These are phyloP conservation scores for Eristalinus sepulchralis DNA, from an alignment of 2,888 invertebrate species.

Conservation along the genomic window DNA sequence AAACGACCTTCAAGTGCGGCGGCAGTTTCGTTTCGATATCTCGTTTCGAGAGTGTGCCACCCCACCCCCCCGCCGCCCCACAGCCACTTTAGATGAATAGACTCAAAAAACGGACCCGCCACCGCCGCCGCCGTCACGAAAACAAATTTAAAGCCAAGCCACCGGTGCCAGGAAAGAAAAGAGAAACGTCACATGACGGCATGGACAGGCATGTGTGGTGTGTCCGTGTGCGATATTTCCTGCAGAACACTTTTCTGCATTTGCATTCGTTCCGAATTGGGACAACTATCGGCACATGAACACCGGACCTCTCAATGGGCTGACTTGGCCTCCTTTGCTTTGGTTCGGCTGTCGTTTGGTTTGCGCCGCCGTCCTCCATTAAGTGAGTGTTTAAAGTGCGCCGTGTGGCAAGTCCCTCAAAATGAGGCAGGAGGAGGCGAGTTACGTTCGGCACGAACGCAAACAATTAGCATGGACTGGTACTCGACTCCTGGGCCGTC, in stretches of 20 bases:
- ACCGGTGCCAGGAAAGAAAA: background rate
- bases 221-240: slow-evolving; percentile 40
- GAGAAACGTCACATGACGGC: slow-evolving; percentile 19
- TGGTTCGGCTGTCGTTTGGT: no score
- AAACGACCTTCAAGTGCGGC: background rate
- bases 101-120: slow-evolving; percentile 5
- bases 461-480: slow-evolving; percentile 53
- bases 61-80: no score
- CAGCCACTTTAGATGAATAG: slow-evolving; percentile 48
- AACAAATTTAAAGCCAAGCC: slow-evolving; percentile 25
- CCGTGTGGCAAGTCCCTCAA: background rate
- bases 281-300: slow-evolving; percentile 26
- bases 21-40: background rate
- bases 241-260: slow-evolving; percentile 49
- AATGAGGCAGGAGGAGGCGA: background rate
- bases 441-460: slow-evolving; percentile 56
- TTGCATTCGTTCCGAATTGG: slow-evolving; percentile 50
- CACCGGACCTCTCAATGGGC: background rate
- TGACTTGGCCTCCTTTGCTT: no score
- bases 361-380: background rate
- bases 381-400: slow-evolving; percentile 67
- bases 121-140: slow-evolving; percentile 49
- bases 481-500: background rate
- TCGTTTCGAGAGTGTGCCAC: background rate
- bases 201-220: slow-evolving; percentile 5